phyloP scores from a whole-genome alignment of 2,113 vertebrate genomes.

The Lepus timidus region DNA sequence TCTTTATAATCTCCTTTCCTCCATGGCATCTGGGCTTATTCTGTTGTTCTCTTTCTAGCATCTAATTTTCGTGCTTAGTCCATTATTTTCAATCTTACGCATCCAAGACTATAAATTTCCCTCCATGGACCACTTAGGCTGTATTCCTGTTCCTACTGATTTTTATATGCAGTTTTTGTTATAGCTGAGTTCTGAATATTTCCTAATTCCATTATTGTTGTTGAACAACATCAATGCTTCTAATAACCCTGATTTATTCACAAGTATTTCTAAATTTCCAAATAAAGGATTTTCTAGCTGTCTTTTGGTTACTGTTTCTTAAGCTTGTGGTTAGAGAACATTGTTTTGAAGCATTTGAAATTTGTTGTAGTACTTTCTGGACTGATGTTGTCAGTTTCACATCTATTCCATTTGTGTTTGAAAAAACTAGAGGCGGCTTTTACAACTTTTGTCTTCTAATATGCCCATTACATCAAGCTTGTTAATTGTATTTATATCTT shows the following conservation, averaged over 20 bases:
- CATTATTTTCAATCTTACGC: not conserved
- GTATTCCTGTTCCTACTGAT: not conserved
- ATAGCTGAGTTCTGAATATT: slow-evolving; percentile 20
- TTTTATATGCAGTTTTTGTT: not conserved
- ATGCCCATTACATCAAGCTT: not conserved
- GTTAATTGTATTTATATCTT: slow-evolving; percentile 22
- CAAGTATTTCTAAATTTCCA: slow-evolving; percentile 40
- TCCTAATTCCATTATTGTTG: not conserved
- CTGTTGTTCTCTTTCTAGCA: not conserved
- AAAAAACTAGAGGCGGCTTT: not conserved
- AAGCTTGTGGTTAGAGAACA: slow-evolving; percentile 20
- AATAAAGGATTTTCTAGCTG: not conserved
- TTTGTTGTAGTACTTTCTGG: not conserved
- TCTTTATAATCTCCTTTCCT: slow-evolving; percentile 28
- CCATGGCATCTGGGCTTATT: not conserved
- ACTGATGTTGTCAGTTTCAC: slow-evolving; percentile 20
- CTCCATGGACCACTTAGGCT: not conserved
- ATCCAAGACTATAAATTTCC: not conserved
- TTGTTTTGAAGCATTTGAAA: not conserved
- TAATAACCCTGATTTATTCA: not conserved
- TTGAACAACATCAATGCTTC: too few relatives aligned
- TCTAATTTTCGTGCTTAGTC: slow-evolving; percentile 45
- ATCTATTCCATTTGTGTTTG: not conserved
- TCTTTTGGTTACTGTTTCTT: slow-evolving; percentile 17
- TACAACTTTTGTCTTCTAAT: not conserved